Conservation (phyloP, 2,113 vertebrate species). For the Pristiophorus japonicus region DNA sequence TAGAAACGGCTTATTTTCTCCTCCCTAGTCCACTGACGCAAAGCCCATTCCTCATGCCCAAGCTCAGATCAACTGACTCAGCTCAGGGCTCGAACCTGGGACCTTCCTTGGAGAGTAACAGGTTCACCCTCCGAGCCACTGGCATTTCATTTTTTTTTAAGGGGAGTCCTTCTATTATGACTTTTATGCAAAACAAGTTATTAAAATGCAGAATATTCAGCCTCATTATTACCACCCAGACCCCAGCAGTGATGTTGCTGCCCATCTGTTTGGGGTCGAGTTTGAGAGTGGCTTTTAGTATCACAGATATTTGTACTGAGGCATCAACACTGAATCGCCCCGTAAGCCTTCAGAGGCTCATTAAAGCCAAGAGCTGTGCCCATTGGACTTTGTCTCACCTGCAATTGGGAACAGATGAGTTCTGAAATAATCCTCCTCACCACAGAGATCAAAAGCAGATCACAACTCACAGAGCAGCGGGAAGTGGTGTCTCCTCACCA, state of each 20-base stretch:
- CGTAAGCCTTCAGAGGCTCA: neutral
- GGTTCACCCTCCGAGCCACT: too few species aligned
- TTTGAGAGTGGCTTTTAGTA: neutral
- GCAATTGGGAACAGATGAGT: conserved; percentile 64
- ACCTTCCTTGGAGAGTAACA: too few species aligned
- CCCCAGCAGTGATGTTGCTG: neutral
- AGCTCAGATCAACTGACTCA: neutral
- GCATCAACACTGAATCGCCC: neutral
- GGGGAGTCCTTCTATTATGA: too few species aligned
- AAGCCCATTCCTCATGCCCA: neutral
- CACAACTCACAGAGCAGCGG: conserved; percentile 39
- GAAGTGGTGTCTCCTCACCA: neutral
- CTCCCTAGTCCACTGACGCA: neutral
- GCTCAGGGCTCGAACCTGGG: neutral
- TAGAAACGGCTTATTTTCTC: neutral
- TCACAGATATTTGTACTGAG: neutral
- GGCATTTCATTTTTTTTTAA: too few species aligned
- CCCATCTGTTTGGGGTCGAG: neutral
- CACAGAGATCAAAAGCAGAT: conserved; percentile 53
- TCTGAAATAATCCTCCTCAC: conserved; percentile 55
- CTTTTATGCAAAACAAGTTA: neutral
- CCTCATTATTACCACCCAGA: too few species aligned
- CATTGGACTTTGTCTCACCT: conserved; percentile 47
- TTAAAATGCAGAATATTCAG: neutral
- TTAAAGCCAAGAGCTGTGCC: neutral